phyloP scores from a whole-genome alignment of 64 coral and sea anemone genomes.

The Actinia tenebrosa region DNA sequence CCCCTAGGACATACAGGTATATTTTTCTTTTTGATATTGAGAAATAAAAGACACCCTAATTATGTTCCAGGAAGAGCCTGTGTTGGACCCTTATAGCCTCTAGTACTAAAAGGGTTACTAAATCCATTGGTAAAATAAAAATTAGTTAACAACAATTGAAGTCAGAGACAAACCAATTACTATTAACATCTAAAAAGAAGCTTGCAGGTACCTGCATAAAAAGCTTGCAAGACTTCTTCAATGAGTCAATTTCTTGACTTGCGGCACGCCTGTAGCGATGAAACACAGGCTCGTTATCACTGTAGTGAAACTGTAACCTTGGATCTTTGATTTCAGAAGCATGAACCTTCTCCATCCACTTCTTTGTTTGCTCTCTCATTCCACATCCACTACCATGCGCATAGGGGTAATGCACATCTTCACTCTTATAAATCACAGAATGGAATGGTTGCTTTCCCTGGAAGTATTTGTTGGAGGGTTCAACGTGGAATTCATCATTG shows the following conservation, averaged over 20 bases:
- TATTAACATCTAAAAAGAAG: no score
- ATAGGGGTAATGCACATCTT: slow-evolving; percentile 72
- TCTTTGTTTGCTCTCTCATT: slow-evolving; percentile 43
- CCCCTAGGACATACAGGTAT: no score
- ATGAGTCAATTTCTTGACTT: slow-evolving; percentile 21
- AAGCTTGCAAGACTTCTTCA: slow-evolving; percentile 66
- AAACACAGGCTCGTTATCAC: slow-evolving; percentile 43
- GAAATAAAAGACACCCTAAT: no score
- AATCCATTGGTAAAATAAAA: no score
- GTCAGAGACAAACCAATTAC: no score
- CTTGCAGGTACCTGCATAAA: slow-evolving; percentile 47
- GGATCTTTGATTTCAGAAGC: slow-evolving; percentile 16
- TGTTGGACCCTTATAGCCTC: no score
- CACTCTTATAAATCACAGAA: slow-evolving; percentile 72
- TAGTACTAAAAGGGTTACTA: no score
- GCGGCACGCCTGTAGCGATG: slow-evolving; percentile 74
- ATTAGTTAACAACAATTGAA: no score
- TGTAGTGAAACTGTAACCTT: slow-evolving; percentile 7
- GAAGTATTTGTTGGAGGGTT: slow-evolving; percentile 73
- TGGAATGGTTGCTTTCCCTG: slow-evolving; percentile 56
- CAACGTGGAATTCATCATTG: slow-evolving; percentile 72
- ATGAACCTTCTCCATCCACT: slow-evolving; percentile 45
- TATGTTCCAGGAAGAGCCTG: no score
- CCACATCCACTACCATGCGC: slow-evolving; percentile 60
- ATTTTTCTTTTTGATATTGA: no score